phyloP scores from a whole-genome alignment of 2,888 invertebrate genomes.

The Isotomurus palustris region DNA sequence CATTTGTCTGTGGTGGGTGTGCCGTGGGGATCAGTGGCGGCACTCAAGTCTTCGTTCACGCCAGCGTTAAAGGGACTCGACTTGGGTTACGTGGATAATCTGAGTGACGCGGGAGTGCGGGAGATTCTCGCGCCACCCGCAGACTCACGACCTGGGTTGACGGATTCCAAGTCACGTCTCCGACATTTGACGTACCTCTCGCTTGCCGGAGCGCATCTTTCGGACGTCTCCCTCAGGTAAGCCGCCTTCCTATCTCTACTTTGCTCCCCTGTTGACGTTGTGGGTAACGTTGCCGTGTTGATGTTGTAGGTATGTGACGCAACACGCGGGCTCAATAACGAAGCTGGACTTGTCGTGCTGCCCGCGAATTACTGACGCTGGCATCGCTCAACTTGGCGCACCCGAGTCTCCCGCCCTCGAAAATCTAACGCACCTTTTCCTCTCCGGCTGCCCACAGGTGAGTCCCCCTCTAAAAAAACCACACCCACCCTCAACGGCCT shows the following conservation, averaged over 20 bases:
- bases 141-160: conserved; percentile 72
- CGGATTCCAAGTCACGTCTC: conserved; percentile 69
- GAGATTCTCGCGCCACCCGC: conserved; percentile 82
- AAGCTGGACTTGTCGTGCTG: conserved; percentile 80
- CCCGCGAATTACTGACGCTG: conserved; percentile 81
- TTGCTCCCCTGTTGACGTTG: background rate
- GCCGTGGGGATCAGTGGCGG: conserved; percentile 70
- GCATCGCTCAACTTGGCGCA: conserved; percentile 78
- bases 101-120: conserved; percentile 76
- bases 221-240: conserved; percentile 70
- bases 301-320: conserved; percentile 59
- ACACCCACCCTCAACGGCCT: too few species aligned
- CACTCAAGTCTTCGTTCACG: conserved; percentile 73
- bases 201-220: conserved; percentile 81
- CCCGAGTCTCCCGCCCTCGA: conserved; percentile 61
- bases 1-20: conserved; percentile 69
- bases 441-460: conserved; percentile 73
- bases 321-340: conserved; percentile 69
- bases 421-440: conserved; percentile 67
- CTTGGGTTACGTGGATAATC: conserved; percentile 77
- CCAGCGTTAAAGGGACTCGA: conserved; percentile 73
- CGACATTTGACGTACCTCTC: conserved; percentile 69
- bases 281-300: too few species aligned
- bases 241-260: background rate
- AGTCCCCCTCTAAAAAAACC: too few species aligned